Base-by-base conservation (phyloP, 2,888 invertebrate genomes). In the Steinernema hermaphroditum region DNA sequence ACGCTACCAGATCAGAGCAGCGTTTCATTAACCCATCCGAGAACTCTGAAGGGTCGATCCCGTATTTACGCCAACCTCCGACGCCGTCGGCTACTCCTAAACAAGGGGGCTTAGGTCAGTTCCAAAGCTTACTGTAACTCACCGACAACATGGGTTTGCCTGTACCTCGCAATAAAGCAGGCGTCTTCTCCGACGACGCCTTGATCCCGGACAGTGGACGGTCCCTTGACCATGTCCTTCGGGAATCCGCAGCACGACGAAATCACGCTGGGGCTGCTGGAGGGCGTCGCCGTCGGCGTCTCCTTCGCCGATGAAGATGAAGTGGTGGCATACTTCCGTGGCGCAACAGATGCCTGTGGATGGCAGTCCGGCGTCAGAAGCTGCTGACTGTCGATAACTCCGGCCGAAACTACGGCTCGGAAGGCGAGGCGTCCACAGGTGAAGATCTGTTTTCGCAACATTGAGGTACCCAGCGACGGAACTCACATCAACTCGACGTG, bases 171-270 rank as follows among this genome's bases (percentile, higher is more conserved):
- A 77, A 91, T 90, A 89, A 97, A 96, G 92, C 94, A 97, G 74
- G 96, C 95, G 89, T 97, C 96, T 89, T 97, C 97, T 77, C 97
- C 96, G 88, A 94, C 96, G 87, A 94, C 93, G 87, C 95, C 94
- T 76, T 87, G 87, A 75, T 87, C 87, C 22, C 86, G 79, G 19
- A 86, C 83, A 1, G 84, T 82, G 9, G 86, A 82, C 2, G 85
- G 81, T 24, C 81, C 82, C 57, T 72, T 72, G 41, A 27, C 73
- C 22, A 81, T 69, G 34, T 83, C 80, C 72, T 85, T 85, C 0
- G 85, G 81, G 74, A 85, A 84, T 9, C 85, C 85, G 27, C 85
- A 84, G 74, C 82, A 82, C 54, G 81, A 78, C 1, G 83, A 80
- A 46, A 82, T 77, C 43, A 83, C 84, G 68, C 76, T 79, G 32